Evolutionary conservation across 1,140 invertebrate species (phyloP).

Genomic region (Orchestia grillus): DNA sequence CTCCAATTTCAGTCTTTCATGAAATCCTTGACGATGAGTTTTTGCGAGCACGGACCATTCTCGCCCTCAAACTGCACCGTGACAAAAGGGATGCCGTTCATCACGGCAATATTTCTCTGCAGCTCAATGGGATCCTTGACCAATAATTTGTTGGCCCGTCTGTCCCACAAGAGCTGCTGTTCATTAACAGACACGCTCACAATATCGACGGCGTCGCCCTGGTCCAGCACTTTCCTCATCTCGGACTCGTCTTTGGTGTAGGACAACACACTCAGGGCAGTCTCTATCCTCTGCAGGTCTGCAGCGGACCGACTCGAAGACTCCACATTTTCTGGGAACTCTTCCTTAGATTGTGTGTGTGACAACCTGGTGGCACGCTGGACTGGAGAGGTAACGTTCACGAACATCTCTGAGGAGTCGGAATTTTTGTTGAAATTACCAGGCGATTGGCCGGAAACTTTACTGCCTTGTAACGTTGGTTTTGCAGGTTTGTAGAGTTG

Average conservation of each 20-base stretch:
- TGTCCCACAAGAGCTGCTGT: conserved; percentile 60
- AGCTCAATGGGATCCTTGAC: conserved; percentile 59
- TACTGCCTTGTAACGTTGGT: not conserved
- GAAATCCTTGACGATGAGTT: conserved; percentile 44
- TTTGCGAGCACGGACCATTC: conserved; percentile 61
- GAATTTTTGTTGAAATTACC: not conserved
- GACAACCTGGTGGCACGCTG: not conserved
- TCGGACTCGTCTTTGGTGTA: conserved; percentile 5
- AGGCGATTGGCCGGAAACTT: not conserved
- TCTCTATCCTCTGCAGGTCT: not conserved
- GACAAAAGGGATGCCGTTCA: conserved; percentile 60
- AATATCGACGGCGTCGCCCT: not conserved
- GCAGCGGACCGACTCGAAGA: not conserved
- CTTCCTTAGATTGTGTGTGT: not conserved
- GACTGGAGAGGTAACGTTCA: not conserved
- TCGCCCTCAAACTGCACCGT: conserved; percentile 58
- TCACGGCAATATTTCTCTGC: conserved; percentile 58
- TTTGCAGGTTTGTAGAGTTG: not conserved
- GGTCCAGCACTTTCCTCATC: not conserved
- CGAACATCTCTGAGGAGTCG: not conserved
- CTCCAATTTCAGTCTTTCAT: not conserved
- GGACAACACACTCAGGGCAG: not conserved
- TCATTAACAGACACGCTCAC: conserved; percentile 59
- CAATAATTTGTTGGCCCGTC: conserved; percentile 58
- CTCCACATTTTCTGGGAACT: not conserved